A percentile compares a stretch with the other conserved stretches of the same genome.
These are phyloP conservation scores for Proterorhinus semilunaris DNA, from an alignment of 2,113 vertebrate genomes.

Conservation along the genomic window DNA sequence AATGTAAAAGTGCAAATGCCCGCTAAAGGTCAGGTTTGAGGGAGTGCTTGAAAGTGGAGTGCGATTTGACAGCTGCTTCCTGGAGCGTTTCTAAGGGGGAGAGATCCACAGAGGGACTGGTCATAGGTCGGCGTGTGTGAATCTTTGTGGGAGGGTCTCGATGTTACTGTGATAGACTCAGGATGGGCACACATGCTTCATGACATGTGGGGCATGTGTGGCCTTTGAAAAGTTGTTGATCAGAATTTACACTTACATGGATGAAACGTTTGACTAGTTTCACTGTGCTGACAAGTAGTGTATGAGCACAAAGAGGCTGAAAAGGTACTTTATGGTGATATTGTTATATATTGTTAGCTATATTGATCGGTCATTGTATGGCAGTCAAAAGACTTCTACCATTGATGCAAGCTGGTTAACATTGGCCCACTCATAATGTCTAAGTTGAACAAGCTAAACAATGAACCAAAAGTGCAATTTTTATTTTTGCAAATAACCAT, in stretches of 20 bases:
- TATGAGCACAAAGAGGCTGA: neutral
- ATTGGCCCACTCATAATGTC: too few relatives aligned
- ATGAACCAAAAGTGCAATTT: too few relatives aligned
- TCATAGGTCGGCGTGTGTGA: slow-evolving; percentile 51
- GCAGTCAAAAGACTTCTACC: too few relatives aligned
- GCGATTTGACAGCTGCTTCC: slow-evolving; percentile 43
- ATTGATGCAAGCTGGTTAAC: too few relatives aligned
- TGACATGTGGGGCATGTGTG: slow-evolving; percentile 26
- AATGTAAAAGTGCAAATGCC: slow-evolving; percentile 26
- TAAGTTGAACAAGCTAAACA: too few relatives aligned
- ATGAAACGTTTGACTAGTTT: neutral
- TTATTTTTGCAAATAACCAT: too few relatives aligned
- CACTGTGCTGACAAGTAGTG: neutral
- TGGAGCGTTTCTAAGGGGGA: slow-evolving; percentile 38
- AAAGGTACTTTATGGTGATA: too few relatives aligned
- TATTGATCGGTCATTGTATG: too few relatives aligned
- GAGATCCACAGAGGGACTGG: slow-evolving; percentile 17
- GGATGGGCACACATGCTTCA: neutral
- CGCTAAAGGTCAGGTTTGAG: slow-evolving; percentile 18
- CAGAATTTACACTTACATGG: neutral
- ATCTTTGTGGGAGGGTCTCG: slow-evolving; percentile 58
- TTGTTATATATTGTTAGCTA: too few relatives aligned
- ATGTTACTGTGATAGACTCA: slow-evolving; percentile 47
- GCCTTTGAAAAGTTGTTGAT: slow-evolving; percentile 5
- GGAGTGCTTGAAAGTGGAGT: slow-evolving; percentile 23